A percentile compares a stretch with the other conserved stretches of the same genome.
Evolutionary conservation across 1,140 invertebrate species (phyloP).

Genomic region (Rhyzopertha dominica): DNA sequence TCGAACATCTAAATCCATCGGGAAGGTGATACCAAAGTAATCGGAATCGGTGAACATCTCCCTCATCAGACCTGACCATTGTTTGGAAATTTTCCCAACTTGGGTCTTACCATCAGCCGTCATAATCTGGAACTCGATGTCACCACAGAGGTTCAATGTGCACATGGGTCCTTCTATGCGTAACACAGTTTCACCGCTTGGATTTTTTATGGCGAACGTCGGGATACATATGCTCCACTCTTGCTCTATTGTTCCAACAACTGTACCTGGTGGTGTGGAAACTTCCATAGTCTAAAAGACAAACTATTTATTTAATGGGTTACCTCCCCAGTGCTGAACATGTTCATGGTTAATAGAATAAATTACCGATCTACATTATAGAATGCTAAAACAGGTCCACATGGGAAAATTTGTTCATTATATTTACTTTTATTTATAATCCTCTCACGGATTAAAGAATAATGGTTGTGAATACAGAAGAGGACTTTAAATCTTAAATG

Average conservation of each 20-base stretch:
- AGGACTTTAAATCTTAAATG: no score
- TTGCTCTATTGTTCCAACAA: conserved; percentile 76
- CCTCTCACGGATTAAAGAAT: no score
- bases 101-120: conserved; percentile 47
- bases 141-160: conserved; percentile 73
- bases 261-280: conserved; percentile 62
- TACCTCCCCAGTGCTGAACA: no score
- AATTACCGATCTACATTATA: no score
- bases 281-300: conserved; percentile 61
- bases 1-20: conserved; percentile 55
- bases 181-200: conserved; percentile 68
- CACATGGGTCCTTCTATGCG: conserved; percentile 81
- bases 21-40: conserved; percentile 57
- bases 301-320: no score
- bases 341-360: no score
- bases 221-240: conserved; percentile 79
- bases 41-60: conserved; percentile 60
- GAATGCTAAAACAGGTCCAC: no score
- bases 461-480: no score
- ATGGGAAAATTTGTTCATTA: no score
- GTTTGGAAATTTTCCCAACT: conserved; percentile 56
- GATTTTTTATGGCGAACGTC: conserved; percentile 73
- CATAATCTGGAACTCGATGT: conserved; percentile 65
- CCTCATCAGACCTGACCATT: conserved; percentile 54
- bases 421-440: no score